Conservation (phyloP, 2,888 invertebrate species). For the Nematopogon swammerdamellus region DNA sequence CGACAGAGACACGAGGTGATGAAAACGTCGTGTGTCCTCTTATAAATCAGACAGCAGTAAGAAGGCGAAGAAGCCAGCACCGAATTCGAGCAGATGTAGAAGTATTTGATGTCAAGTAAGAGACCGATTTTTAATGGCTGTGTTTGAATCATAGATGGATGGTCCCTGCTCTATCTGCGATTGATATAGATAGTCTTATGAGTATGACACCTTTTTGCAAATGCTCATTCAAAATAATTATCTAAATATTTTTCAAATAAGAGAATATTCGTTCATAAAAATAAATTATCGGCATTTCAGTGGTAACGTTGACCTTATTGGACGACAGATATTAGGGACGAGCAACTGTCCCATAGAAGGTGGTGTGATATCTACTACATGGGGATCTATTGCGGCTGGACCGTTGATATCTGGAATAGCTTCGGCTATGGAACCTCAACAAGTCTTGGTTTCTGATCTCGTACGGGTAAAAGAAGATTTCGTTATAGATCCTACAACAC, state of each 20-base stretch:
- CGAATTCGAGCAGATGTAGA: constrained; percentile 11
- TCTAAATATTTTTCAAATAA: no score
- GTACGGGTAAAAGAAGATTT: constrained; percentile 11
- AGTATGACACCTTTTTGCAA: no score
- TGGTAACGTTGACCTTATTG: constrained; percentile 9
- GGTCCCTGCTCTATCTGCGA: no score
- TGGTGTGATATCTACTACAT: constrained; percentile 59
- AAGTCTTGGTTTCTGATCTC: constrained; percentile 33
- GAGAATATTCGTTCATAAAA: no score
- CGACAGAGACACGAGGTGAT: constrained; percentile 49
- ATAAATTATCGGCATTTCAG: no score
- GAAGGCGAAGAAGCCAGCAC: constrained; percentile 7
- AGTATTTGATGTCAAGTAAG: constrained; percentile 14
- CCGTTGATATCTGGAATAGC: constrained; percentile 61
- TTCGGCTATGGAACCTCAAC: constrained; percentile 56
- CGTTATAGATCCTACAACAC: constrained; percentile 13
- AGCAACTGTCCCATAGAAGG: constrained; percentile 63
- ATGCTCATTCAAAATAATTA: no score
- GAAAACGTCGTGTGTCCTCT: constrained; percentile 25
- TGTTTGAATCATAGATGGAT: no score
- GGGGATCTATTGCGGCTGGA: constrained; percentile 60
- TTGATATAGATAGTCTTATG: no score
- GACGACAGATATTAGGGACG: constrained; percentile 12
- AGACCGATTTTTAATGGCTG: no score
- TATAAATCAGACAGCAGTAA: constrained; percentile 3